Percentiles rank a stretch among this genome's conserved stretches.
Evolutionary conservation across 2,888 invertebrate genomes (phyloP).

Genomic region (Ctena decussata): DNA sequence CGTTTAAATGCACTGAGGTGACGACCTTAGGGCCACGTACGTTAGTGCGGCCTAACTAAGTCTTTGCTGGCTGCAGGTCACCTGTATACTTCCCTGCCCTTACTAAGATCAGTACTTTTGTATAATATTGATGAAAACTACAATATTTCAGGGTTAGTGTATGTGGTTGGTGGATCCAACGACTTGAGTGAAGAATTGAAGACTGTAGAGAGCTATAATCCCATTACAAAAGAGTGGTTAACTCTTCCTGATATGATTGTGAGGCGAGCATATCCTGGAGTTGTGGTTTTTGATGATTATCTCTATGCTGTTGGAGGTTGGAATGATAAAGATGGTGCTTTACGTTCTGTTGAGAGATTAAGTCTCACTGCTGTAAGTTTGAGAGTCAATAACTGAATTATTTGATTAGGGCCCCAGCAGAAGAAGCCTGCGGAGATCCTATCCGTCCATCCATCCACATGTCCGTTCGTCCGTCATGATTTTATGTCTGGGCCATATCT

Average conservation of each 20-base stretch:
- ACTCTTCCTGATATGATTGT: conserved; percentile 92
- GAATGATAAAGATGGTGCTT: conserved; percentile 92
- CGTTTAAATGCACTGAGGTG: too few relatives aligned
- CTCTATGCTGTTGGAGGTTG: conserved; percentile 97
- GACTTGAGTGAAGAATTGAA: conserved; percentile 80
- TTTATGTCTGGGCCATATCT: too few relatives aligned
- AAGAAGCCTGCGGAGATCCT: too few relatives aligned
- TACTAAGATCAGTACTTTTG: too few relatives aligned
- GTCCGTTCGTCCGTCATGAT: too few relatives aligned
- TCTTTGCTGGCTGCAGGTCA: too few relatives aligned
- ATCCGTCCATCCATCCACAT: too few relatives aligned
- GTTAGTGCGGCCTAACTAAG: too few relatives aligned
- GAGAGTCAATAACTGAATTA: not conserved
- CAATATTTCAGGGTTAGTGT: conserved; percentile 91
- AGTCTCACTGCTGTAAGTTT: conserved; percentile 91
- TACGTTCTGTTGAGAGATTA: conserved; percentile 93
- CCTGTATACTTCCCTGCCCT: too few relatives aligned
- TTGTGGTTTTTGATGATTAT: conserved; percentile 92
- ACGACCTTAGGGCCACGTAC: too few relatives aligned
- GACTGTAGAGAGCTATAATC: conserved; percentile 87
- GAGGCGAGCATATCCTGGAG: conserved; percentile 95
- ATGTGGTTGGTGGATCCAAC: conserved; percentile 94
- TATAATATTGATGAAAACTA: too few relatives aligned
- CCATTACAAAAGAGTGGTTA: conserved; percentile 93
- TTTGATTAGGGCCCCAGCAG: too few relatives aligned